Conservation (phyloP, 1,140 invertebrate genomes). For the Rhyacophila brunnea region DNA sequence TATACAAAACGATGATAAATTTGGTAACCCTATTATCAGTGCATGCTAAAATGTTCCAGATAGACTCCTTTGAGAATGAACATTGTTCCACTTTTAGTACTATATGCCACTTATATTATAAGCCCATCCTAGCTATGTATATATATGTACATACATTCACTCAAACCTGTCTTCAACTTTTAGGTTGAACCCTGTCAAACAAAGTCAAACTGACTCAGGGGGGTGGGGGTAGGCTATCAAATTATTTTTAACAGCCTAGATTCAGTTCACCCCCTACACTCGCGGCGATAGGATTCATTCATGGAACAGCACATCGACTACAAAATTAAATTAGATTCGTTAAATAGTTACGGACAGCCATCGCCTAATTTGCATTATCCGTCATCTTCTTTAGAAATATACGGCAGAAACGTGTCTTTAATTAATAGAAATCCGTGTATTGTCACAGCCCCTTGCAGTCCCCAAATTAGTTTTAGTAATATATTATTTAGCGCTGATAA, state of each 20-base stretch:
- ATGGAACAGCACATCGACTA: conserved; percentile 7
- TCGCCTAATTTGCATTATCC: background rate
- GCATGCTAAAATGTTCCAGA: too few species aligned
- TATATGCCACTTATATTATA: conserved; percentile 1
- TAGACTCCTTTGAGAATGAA: background rate
- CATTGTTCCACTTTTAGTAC: conserved; percentile 12
- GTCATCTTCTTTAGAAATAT: conserved; percentile 1
- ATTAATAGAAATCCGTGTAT: conserved; percentile 2
- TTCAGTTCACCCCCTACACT: conserved; percentile 9
- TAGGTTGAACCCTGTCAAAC: background rate
- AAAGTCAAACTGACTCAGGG: background rate
- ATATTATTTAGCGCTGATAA: background rate
- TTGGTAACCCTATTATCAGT: too few species aligned
- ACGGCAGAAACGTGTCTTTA: conserved; percentile 13
- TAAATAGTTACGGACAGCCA: background rate
- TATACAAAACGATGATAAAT: too few species aligned
- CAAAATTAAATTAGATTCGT: conserved; percentile 3
- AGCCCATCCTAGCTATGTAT: background rate
- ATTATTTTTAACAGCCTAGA: background rate
- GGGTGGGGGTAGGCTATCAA: background rate
- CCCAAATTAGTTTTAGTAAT: too few species aligned
- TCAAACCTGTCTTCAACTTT: too few species aligned
- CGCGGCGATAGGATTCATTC: conserved; percentile 5
- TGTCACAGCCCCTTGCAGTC: too few species aligned
- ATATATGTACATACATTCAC: too few species aligned